phyloP scores from a whole-genome alignment of 2,113 vertebrate species.

The Neodon shergylaensis region DNA sequence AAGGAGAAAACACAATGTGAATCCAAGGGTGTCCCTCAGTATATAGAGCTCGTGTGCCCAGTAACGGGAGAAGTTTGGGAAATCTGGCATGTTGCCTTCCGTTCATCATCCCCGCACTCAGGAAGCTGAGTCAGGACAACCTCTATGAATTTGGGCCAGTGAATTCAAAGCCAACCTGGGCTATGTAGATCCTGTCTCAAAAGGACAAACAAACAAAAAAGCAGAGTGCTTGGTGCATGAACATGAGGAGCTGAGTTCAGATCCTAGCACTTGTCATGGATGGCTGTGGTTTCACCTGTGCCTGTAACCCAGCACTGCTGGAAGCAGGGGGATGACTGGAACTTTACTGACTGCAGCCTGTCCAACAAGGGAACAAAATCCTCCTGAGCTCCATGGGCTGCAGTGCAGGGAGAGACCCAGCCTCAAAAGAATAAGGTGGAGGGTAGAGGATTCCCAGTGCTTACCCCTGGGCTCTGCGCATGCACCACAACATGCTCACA shows the following conservation, averaged over 20 bases:
- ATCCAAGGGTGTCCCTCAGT: background rate
- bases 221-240: too few species aligned
- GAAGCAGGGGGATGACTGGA: background rate
- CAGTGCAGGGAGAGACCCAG: background rate
- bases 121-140: too few species aligned
- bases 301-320: background rate
- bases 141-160: background rate
- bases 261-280: background rate
- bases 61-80: background rate
- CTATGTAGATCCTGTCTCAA: background rate
- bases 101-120: background rate
- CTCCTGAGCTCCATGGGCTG: background rate
- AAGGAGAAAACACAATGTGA: background rate
- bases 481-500: background rate
- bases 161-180: background rate
- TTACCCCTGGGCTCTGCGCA: too few species aligned
- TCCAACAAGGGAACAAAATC: fast-evolving
- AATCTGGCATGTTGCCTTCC: background rate
- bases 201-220: background rate
- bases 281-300: background rate
- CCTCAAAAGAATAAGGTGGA: background rate
- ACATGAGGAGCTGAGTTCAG: background rate
- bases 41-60: background rate
- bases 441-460: background rate
- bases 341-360: background rate